A percentile compares a stretch with the other conserved stretches of the same genome.
Evolutionary conservation across 2,888 invertebrate genomes (phyloP).

Genomic region (Philopedon plagiatum): DNA sequence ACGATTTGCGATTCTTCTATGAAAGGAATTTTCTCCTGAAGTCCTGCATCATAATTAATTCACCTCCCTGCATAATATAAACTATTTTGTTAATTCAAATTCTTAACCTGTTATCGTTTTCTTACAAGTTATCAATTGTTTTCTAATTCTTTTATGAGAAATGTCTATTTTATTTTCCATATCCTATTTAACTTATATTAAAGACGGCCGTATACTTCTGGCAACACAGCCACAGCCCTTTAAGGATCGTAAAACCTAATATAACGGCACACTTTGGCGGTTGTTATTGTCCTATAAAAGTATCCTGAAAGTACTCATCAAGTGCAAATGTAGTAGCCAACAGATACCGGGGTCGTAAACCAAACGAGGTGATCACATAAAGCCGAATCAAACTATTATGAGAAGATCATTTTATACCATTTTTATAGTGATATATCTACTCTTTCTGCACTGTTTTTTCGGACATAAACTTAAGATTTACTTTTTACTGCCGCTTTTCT

Average conservation of each 20-base stretch:
- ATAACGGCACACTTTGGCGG: constrained; percentile 63
- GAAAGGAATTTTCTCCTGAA: too few species aligned
- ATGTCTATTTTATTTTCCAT: neutral
- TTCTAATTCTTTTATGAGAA: neutral
- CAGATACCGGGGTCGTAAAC: constrained; percentile 64
- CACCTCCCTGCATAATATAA: too few species aligned
- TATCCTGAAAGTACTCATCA: constrained; percentile 65
- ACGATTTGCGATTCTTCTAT: too few species aligned
- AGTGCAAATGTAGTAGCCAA: constrained; percentile 64
- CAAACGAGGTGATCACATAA: constrained; percentile 63
- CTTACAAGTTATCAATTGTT: neutral
- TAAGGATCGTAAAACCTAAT: constrained; percentile 47
- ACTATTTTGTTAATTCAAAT: too few species aligned
- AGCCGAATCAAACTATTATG: constrained; percentile 61
- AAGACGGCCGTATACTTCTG: neutral
- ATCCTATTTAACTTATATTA: neutral
- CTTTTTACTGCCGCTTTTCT: constrained; percentile 23
- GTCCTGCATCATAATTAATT: too few species aligned
- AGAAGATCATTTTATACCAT: constrained; percentile 59
- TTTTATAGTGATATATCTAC: constrained; percentile 52
- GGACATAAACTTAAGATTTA: constrained; percentile 33
- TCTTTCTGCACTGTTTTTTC: constrained; percentile 20
- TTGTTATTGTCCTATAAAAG: constrained; percentile 68
- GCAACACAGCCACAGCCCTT: constrained; percentile 19
- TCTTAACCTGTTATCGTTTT: too few species aligned